Percentiles rank a stretch among this genome's conserved stretches.
Evolutionary conservation across 2,888 invertebrate species (phyloP).

Genomic region (Eucera pruinosa): DNA sequence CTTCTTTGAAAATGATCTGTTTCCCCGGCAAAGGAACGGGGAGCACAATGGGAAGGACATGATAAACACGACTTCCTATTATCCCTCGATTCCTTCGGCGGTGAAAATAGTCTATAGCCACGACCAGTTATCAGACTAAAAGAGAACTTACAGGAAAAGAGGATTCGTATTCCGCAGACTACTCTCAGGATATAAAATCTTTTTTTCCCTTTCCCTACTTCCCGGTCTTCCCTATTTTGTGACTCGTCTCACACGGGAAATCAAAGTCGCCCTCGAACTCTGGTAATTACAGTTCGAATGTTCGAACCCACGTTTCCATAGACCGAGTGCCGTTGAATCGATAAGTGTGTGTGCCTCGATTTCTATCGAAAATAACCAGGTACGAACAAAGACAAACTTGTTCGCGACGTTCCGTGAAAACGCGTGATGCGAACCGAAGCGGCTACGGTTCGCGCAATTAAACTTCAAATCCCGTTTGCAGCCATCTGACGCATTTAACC

Average conservation of each 20-base stretch:
- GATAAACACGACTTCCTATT: slow-evolving; percentile 44
- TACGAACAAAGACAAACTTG: not conserved
- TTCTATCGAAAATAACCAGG: not conserved
- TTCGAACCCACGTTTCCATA: slow-evolving; percentile 1
- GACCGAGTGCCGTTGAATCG: not conserved
- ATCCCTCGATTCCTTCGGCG: slow-evolving; percentile 40
- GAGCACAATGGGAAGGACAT: slow-evolving; percentile 20
- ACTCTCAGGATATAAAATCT: not conserved
- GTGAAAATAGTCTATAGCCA: slow-evolving; percentile 21
- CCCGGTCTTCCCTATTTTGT: not conserved
- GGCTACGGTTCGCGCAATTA: slow-evolving; percentile 5
- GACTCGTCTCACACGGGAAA: slow-evolving; percentile 31
- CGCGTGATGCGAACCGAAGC: not conserved
- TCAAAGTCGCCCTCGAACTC: slow-evolving; percentile 11
- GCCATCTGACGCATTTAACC: slow-evolving; percentile 13
- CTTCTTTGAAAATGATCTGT: slow-evolving; percentile 4
- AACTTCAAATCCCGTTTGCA: not conserved
- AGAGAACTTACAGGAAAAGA: slow-evolving; percentile 36
- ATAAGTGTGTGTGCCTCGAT: not conserved
- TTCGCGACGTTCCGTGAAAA: slow-evolving; percentile 4
- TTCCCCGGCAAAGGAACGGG: slow-evolving; percentile 8
- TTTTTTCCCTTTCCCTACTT: no score
- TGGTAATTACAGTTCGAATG: slow-evolving; percentile 15
- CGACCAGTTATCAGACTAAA: slow-evolving; percentile 22
- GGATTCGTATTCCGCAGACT: slow-evolving; percentile 41